These are phyloP conservation scores for Okamejei kenojei DNA, from an alignment of 2,797 vertebrate genomes.

Conservation along the genomic window DNA sequence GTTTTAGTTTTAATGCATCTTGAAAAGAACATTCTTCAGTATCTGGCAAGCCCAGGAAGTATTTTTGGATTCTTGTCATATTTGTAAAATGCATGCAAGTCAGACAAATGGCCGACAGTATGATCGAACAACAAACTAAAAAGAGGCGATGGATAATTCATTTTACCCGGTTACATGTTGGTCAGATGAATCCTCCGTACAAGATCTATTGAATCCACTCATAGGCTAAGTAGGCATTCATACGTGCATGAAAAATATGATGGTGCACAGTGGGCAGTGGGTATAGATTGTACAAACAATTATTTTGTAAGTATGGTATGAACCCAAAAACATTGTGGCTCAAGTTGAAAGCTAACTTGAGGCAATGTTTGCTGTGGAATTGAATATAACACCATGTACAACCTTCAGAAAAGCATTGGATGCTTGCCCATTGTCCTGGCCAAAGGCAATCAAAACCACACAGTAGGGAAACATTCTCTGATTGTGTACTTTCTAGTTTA, in stretches of 20 bases:
- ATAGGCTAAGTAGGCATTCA: background rate
- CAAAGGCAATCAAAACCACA: background rate
- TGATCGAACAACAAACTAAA: background rate
- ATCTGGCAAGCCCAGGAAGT: background rate
- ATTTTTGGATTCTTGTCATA: background rate
- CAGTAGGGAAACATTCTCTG: background rate
- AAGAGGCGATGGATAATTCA: no score
- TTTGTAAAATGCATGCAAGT: background rate
- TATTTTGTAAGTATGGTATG: no score
- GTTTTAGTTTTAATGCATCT: background rate
- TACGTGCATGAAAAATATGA: no score
- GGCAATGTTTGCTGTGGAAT: no score
- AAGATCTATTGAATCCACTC: background rate
- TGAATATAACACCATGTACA: background rate
- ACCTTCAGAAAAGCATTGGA: background rate
- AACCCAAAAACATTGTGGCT: no score
- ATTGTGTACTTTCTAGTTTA: background rate
- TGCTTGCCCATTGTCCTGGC: background rate
- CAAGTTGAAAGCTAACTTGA: no score
- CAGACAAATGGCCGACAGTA: background rate
- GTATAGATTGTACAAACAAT: background rate
- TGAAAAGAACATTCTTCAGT: background rate
- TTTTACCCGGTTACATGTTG: background rate
- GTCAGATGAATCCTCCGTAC: no score
- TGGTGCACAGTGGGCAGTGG: background rate